These are phyloP conservation scores for Chymomyza costata DNA, from an alignment of 1,140 invertebrate genomes.

Conservation along the genomic window DNA sequence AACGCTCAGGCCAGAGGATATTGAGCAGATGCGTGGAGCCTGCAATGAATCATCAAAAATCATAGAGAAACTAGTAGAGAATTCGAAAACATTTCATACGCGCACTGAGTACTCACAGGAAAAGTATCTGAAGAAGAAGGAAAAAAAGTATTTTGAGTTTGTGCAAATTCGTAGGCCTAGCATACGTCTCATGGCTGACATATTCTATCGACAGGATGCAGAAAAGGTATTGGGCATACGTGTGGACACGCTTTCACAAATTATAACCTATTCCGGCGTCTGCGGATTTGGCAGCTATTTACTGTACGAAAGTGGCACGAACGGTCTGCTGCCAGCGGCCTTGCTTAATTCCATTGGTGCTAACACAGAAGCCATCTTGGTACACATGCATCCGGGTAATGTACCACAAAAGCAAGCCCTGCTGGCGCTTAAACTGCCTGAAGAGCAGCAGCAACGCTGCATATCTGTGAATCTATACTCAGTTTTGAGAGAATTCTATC, in stretches of 20 bases:
- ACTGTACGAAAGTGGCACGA: conserved; percentile 90
- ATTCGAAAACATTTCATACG: conserved; percentile 88
- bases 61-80: conserved; percentile 89
- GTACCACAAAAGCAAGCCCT: conserved; percentile 85
- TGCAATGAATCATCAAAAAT: conserved; percentile 87
- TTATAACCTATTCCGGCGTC: conserved; percentile 88
- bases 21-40: conserved; percentile 84
- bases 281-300: conserved; percentile 86
- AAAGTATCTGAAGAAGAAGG: conserved; percentile 96
- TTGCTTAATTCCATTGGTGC: conserved; percentile 84
- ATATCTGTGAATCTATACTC: conserved; percentile 84
- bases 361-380: conserved; percentile 79
- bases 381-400: conserved; percentile 88
- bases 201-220: conserved; percentile 86
- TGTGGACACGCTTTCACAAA: conserved; percentile 90
- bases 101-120: conserved; percentile 96
- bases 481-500: conserved; percentile 81
- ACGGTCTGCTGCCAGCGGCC: conserved; percentile 88
- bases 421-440: conserved; percentile 84
- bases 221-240: conserved; percentile 87
- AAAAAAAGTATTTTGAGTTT: conserved; percentile 91
- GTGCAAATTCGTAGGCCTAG: conserved; percentile 85
- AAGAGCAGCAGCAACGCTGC: conserved; percentile 81
- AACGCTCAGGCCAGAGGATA: conserved; percentile 86
- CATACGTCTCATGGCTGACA: conserved; percentile 84